Conservation (phyloP, 53 echinoderm and acorn worm species). For the Pentamera pediparva region DNA sequence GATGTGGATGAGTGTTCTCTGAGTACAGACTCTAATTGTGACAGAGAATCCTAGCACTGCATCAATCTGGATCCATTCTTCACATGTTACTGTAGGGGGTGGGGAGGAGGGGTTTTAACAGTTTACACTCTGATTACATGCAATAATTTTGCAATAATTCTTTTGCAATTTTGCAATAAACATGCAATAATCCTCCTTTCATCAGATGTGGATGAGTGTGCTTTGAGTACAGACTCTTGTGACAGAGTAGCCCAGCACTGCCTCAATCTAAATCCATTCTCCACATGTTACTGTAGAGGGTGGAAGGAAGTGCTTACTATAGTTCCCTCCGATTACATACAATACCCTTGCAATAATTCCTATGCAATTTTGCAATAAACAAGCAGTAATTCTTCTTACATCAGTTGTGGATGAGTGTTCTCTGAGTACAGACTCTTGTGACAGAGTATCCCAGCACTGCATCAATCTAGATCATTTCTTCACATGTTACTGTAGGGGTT, state of each 20-base stretch:
- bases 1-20: slow-evolving; percentile 46
- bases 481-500: not conserved
- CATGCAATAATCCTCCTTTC: not conserved
- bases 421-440: slow-evolving; percentile 41
- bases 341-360: too few relatives aligned
- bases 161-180: too few relatives aligned
- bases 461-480: not conserved
- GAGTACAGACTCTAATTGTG: slow-evolving; percentile 42
- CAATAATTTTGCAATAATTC: too few relatives aligned
- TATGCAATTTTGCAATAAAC: too few relatives aligned
- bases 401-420: slow-evolving; percentile 40
- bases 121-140: too few relatives aligned
- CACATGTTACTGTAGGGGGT: not conserved
- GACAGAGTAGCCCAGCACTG: not conserved
- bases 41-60: not conserved
- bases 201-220: slow-evolving; percentile 40
- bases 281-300: not conserved
- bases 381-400: not conserved
- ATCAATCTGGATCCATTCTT: not conserved
- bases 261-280: not conserved
- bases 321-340: too few relatives aligned
- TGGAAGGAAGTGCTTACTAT: too few relatives aligned
- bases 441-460: not conserved
- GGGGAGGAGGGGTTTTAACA: not conserved
- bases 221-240: slow-evolving; percentile 38